A percentile compares a stretch with the other conserved stretches of the same genome.
These are phyloP conservation scores for Cottus gobio DNA, from an alignment of 2,113 vertebrate genomes.

Conservation along the genomic window DNA sequence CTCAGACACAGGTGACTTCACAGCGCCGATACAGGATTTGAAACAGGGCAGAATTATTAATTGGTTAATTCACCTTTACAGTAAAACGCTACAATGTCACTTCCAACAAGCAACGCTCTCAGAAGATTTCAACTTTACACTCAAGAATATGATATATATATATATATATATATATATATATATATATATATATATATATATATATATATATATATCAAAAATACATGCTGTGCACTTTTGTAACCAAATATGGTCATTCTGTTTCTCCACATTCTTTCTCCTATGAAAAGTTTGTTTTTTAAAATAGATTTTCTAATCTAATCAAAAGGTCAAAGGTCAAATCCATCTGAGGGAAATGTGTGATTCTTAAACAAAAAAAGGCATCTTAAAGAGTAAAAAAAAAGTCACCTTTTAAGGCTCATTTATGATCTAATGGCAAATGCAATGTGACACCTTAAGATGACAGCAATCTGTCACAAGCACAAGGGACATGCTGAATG, in stretches of 20 bases:
- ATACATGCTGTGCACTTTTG: background rate
- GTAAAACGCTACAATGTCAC: background rate
- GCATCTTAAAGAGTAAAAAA: background rate
- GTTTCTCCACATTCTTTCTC: background rate
- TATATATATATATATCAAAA: too few relatives aligned
- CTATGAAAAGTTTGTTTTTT: background rate
- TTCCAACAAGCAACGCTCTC: background rate
- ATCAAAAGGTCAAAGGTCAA: background rate
- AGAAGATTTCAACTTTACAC: background rate
- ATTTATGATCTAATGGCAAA: too few relatives aligned
- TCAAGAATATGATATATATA: background rate
- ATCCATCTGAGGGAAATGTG: background rate
- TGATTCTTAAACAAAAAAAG: background rate
- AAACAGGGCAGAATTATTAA: background rate
- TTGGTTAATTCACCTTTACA: background rate
- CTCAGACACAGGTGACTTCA: background rate
- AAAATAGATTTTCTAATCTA: background rate
- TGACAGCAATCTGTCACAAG: background rate
- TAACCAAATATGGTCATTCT: background rate
- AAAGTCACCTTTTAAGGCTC: too few relatives aligned
- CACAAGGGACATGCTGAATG: background rate
- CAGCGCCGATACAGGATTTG: background rate
- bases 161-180: too few relatives aligned
- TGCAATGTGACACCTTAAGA: too few relatives aligned
- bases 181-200: background rate